phyloP scores from a whole-genome alignment of 2,888 invertebrate species.

The Patella depressa region DNA sequence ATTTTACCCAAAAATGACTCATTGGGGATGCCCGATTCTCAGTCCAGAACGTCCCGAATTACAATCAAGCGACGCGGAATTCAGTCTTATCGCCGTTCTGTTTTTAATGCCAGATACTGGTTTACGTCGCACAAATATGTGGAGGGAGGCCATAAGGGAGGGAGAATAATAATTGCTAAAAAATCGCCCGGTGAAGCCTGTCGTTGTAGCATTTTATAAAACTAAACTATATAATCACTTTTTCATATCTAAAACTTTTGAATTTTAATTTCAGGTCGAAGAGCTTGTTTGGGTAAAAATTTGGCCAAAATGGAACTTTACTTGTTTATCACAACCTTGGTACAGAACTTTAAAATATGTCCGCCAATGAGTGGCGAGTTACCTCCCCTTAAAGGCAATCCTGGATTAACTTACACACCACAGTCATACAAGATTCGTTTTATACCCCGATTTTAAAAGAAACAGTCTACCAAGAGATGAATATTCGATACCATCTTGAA shows the following conservation, averaged over 20 bases:
- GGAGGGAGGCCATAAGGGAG: no score
- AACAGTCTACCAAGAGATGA: background rate
- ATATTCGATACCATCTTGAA: background rate
- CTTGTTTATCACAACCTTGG: conserved; percentile 35
- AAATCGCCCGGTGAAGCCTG: no score
- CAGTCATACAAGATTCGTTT: conserved; percentile 32
- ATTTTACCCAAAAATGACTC: background rate
- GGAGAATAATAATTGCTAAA: no score
- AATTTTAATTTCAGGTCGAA: conserved; percentile 28
- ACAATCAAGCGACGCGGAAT: no score
- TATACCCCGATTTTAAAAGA: conserved; percentile 13
- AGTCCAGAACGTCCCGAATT: no score
- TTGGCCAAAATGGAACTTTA: conserved; percentile 48
- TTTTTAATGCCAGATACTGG: background rate
- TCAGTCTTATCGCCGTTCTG: background rate
- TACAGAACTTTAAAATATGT: conserved; percentile 39
- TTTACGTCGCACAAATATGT: background rate
- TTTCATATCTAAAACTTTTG: no score
- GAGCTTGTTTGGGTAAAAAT: conserved; percentile 39
- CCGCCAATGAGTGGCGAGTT: conserved; percentile 24
- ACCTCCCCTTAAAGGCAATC: conserved; percentile 33
- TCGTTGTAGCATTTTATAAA: no score
- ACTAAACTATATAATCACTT: no score
- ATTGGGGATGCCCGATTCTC: no score
- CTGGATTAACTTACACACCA: conserved; percentile 41